Evolutionary conservation across 2,888 invertebrate genomes (phyloP).

Genomic region (Neoascia interrupta): DNA sequence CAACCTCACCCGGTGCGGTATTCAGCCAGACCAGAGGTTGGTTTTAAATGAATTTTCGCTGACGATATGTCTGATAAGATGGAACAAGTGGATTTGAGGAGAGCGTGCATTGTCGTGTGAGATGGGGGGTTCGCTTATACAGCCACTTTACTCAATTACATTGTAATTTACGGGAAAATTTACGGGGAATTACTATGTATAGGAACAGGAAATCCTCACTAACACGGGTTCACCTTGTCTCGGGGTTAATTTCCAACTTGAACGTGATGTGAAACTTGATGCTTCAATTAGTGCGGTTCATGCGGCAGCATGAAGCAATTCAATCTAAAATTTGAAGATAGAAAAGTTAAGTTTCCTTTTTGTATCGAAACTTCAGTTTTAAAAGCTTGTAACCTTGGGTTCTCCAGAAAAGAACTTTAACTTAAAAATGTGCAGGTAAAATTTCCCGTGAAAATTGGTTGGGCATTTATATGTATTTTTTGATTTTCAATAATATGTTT

Average conservation of each 20-base stretch:
- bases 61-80: constrained; percentile 69
- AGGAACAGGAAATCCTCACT: constrained; percentile 27
- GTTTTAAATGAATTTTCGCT: constrained; percentile 66
- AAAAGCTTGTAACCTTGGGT: no score
- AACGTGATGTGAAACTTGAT: constrained; percentile 67
- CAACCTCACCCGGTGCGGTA: constrained; percentile 1
- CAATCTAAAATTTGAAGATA: not conserved
- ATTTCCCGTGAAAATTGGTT: no score
- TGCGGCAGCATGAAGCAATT: constrained; percentile 11
- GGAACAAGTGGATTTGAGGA: constrained; percentile 57
- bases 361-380: no score
- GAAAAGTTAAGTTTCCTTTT: no score
- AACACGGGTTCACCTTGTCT: constrained; percentile 34
- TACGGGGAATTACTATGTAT: constrained; percentile 28
- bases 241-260: constrained; percentile 24
- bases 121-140: constrained; percentile 34
- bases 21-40: not conserved
- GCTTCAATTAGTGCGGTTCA: constrained; percentile 49
- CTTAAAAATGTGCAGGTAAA: no score
- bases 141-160: constrained; percentile 67
- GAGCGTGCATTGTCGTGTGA: constrained; percentile 37
- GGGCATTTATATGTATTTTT: no score
- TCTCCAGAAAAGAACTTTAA: no score
- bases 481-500: no score
- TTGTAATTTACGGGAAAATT: constrained; percentile 64